Conservation (phyloP, 2,888 invertebrate species). For the Drosophila lacicola region DNA sequence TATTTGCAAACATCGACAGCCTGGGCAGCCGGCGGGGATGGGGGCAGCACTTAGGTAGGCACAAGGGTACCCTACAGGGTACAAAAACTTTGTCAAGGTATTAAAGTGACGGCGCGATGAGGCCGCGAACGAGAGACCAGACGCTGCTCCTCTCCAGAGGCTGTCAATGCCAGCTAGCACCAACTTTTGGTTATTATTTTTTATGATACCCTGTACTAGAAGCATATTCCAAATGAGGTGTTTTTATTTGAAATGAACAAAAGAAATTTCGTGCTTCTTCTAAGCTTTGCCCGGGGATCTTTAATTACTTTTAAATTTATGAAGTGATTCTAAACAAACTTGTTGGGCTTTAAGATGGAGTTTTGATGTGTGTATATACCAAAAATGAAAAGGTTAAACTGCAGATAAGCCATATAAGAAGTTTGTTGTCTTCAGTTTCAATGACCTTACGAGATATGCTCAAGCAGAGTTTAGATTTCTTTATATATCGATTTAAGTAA, state of each 20-base stretch:
- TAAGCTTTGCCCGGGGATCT: too few relatives aligned
- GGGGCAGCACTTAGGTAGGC: slow-evolving; percentile 11
- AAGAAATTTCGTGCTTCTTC: not conserved
- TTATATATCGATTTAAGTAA: too few relatives aligned
- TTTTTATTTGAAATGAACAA: not conserved
- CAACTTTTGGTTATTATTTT: slow-evolving; percentile 25
- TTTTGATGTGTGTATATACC: too few relatives aligned
- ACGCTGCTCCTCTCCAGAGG: slow-evolving; percentile 17
- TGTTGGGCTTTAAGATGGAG: too few relatives aligned
- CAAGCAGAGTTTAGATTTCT: too few relatives aligned
- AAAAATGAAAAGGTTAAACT: too few relatives aligned
- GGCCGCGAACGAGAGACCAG: slow-evolving; percentile 5
- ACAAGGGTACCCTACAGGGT: slow-evolving; percentile 15
- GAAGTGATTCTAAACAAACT: too few relatives aligned
- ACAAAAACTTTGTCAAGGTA: slow-evolving; percentile 47
- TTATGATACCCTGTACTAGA: slow-evolving; percentile 18
- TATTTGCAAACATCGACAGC: slow-evolving; percentile 71
- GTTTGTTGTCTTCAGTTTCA: too few relatives aligned
- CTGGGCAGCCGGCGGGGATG: not conserved
- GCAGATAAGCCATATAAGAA: too few relatives aligned
- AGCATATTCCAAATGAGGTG: not conserved
- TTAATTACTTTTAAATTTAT: too few relatives aligned
- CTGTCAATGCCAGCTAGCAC: slow-evolving; percentile 27
- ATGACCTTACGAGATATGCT: too few relatives aligned
- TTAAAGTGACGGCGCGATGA: slow-evolving; percentile 38